phyloP scores from a whole-genome alignment of 1,140 invertebrate species.

The Vanessa atalanta region DNA sequence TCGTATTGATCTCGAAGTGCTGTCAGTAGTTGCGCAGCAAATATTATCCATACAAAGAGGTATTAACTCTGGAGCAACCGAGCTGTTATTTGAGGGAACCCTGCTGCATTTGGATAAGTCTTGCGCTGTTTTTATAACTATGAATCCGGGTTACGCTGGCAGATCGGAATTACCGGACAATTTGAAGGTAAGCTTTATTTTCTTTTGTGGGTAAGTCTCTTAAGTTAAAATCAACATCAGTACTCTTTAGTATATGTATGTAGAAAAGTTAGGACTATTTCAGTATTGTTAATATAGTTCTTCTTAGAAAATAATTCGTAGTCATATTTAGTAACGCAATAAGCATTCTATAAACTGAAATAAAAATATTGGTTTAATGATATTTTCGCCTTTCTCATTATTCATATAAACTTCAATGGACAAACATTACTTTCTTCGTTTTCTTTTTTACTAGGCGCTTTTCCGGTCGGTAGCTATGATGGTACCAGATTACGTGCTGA shows the following conservation, averaged over 20 bases:
- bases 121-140: constrained; percentile 97
- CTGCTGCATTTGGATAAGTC: constrained; percentile 92
- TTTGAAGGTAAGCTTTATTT: constrained; percentile 85
- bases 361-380: too few species aligned
- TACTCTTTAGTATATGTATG: too few species aligned
- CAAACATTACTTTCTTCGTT: not conserved
- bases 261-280: too few species aligned
- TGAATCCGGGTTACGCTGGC: constrained; percentile 97
- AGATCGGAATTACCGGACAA: constrained; percentile 96
- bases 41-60: constrained; percentile 90
- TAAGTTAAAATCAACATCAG: too few species aligned
- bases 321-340: too few species aligned
- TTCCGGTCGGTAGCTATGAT: constrained; percentile 99
- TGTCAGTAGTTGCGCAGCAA: constrained; percentile 96
- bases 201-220: too few species aligned
- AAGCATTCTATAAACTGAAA: too few species aligned
- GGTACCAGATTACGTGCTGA: constrained; percentile 97
- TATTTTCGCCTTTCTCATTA: too few species aligned
- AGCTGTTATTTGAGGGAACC: constrained; percentile 94
- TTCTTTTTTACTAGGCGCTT: constrained; percentile 83
- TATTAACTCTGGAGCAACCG: constrained; percentile 88
- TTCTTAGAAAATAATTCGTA: too few species aligned
- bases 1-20: constrained; percentile 90
- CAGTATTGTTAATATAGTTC: too few species aligned
- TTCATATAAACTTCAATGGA: too few species aligned